A percentile compares a stretch with the other conserved stretches of the same genome.
Evolutionary conservation across 1,140 invertebrate species (phyloP).

Genomic region (Amphibalanus amphitrite): DNA sequence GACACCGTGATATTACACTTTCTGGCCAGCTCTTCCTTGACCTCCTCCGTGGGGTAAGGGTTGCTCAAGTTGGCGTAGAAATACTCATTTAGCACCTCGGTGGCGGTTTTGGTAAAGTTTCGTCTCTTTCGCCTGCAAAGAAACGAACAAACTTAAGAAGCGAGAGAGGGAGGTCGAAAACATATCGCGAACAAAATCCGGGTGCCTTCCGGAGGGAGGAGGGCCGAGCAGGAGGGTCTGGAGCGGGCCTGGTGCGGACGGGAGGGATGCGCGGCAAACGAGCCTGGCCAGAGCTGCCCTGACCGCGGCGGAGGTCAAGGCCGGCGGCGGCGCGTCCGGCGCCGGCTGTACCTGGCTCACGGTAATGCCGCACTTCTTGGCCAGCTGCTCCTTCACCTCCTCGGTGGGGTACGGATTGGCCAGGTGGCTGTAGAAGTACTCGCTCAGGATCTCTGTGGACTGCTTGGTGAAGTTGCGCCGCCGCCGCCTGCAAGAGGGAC

Average conservation of each 20-base stretch:
- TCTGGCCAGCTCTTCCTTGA: constrained; percentile 45
- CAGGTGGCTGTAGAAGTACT: constrained; percentile 99
- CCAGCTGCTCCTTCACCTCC: constrained; percentile 98
- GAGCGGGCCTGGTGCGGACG: constrained; percentile 1
- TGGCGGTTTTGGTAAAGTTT: constrained; percentile 49
- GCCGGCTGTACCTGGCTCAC: constrained; percentile 60
- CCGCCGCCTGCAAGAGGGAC: constrained; percentile 53
- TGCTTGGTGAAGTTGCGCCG: constrained; percentile 99
- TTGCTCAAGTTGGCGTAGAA: constrained; percentile 47
- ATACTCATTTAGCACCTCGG: constrained; percentile 48
- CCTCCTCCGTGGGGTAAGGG: constrained; percentile 47
- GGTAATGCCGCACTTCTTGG: constrained; percentile 98
- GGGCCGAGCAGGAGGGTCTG: too few relatives aligned
- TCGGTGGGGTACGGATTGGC: constrained; percentile 99
- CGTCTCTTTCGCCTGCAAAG: constrained; percentile 37
- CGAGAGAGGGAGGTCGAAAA: constrained; percentile 21
- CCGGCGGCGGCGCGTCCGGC: too few relatives aligned
- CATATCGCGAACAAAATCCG: constrained; percentile 12
- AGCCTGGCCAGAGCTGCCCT: background rate
- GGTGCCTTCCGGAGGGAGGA: too few relatives aligned
- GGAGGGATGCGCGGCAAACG: background rate
- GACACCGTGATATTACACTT: constrained; percentile 49
- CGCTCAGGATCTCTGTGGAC: constrained; percentile 97
- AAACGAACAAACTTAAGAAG: constrained; percentile 37
- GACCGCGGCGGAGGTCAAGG: background rate